These are phyloP conservation scores for Megaceryle torquata DNA, from an alignment of 2,113 vertebrate species.

Conservation along the genomic window DNA sequence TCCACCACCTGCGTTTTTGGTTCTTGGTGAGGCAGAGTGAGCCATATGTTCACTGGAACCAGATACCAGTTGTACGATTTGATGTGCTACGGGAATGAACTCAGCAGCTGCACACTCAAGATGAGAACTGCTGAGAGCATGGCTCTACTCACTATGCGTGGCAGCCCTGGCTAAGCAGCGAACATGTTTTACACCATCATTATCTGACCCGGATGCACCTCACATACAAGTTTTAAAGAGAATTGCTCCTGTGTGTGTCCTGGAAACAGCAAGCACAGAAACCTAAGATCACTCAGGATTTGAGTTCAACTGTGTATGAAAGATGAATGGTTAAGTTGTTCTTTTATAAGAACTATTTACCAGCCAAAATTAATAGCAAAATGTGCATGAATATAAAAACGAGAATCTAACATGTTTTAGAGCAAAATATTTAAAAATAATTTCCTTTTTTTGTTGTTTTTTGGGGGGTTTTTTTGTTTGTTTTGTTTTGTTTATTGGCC, in stretches of 20 bases:
- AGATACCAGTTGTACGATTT: fast-evolving
- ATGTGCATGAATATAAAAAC: not conserved
- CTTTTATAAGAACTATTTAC: not conserved
- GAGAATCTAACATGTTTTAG: not conserved
- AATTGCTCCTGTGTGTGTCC: not conserved
- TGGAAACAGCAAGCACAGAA: not conserved
- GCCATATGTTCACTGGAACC: not conserved
- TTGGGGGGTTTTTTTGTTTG: no score
- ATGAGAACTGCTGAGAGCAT: not conserved
- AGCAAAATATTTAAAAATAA: not conserved
- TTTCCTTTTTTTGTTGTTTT: not conserved
- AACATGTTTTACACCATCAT: not conserved
- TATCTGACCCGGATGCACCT: not conserved
- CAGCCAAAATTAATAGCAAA: slow-evolving; percentile 15
- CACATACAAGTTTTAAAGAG: not conserved
- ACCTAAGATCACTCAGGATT: not conserved
- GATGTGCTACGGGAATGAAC: not conserved
- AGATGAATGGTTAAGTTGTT: not conserved
- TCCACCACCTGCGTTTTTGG: not conserved
- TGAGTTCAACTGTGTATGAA: not conserved
- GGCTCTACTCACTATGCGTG: not conserved
- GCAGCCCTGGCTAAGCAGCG: not conserved
- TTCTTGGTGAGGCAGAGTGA: not conserved
- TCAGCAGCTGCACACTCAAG: not conserved
- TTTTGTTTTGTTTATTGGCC: not conserved